Evolutionary conservation across 2,113 vertebrate genomes (phyloP).

Genomic region (Mixornis gularis): DNA sequence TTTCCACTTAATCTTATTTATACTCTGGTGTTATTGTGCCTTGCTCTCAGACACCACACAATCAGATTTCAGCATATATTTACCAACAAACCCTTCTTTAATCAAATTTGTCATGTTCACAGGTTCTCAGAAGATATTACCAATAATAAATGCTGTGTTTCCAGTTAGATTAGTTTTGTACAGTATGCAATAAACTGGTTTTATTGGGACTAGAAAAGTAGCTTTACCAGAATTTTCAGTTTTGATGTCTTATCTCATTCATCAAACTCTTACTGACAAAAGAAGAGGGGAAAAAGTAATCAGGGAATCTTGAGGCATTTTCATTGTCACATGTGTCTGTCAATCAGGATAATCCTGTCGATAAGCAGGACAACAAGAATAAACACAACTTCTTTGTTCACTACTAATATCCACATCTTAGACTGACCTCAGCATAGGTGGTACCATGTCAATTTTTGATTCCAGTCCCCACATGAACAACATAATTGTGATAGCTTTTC

Average conservation of each 20-base stretch:
- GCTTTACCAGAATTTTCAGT: not conserved
- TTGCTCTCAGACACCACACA: not conserved
- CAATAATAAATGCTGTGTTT: not conserved
- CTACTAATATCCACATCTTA: slow-evolving; percentile 27
- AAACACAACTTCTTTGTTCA: slow-evolving; percentile 12
- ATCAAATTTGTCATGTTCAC: not conserved
- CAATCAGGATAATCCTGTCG: slow-evolving; percentile 35
- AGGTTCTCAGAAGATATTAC: not conserved
- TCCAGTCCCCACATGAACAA: not conserved
- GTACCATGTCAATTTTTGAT: slow-evolving; percentile 22
- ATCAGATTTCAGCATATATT: not conserved
- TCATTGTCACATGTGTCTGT: slow-evolving; percentile 11
- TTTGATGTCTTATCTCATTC: not conserved
- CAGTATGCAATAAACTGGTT: not conserved
- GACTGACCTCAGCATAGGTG: not conserved
- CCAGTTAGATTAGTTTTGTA: not conserved
- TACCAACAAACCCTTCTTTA: not conserved
- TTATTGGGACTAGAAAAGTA: not conserved
- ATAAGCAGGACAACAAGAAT: slow-evolving; percentile 23
- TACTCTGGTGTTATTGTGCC: not conserved
- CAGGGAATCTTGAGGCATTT: not conserved
- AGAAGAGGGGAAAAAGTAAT: not conserved
- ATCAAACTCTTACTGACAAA: slow-evolving; percentile 7
- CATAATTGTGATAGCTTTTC: not conserved
- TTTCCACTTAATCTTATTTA: slow-evolving; percentile 11